These are phyloP conservation scores for Thymelicus sylvestris DNA, from an alignment of 2,888 invertebrate species.

Conservation along the genomic window DNA sequence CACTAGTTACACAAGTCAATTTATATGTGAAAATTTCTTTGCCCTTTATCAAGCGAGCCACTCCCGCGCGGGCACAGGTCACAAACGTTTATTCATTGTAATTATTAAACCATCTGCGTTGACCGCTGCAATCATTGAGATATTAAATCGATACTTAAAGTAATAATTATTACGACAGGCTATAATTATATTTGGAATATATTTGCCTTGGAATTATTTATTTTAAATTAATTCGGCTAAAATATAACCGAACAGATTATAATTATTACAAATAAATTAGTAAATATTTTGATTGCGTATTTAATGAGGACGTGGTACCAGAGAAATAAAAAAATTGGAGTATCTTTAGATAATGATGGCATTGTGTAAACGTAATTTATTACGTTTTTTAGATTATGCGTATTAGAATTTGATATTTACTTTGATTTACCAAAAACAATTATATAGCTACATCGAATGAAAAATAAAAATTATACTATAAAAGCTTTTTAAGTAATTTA, in stretches of 20 bases:
- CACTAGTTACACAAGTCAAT: conserved; percentile 21
- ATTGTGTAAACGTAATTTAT: too few relatives aligned
- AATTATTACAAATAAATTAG: too few relatives aligned
- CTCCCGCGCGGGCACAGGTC: conserved; percentile 21
- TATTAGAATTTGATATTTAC: too few relatives aligned
- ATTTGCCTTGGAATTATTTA: background rate
- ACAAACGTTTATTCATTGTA: conserved; percentile 16
- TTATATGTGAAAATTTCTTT: conserved; percentile 28
- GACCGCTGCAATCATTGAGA: conserved; percentile 6
- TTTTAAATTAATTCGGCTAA: background rate
- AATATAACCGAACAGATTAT: background rate
- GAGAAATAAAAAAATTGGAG: too few relatives aligned
- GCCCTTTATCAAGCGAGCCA: conserved; percentile 26
- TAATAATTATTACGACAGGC: background rate
- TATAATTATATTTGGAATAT: background rate
- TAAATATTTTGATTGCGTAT: too few relatives aligned
- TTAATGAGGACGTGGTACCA: too few relatives aligned
- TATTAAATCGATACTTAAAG: background rate
- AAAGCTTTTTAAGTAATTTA: too few relatives aligned
- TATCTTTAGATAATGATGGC: too few relatives aligned
- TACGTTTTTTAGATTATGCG: too few relatives aligned
- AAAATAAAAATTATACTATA: too few relatives aligned
- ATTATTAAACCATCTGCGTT: conserved; percentile 14
- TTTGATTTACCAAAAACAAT: too few relatives aligned
- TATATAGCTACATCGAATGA: too few relatives aligned